phyloP scores from a whole-genome alignment of 2,113 vertebrate genomes.

The Meleagris gallopavo region DNA sequence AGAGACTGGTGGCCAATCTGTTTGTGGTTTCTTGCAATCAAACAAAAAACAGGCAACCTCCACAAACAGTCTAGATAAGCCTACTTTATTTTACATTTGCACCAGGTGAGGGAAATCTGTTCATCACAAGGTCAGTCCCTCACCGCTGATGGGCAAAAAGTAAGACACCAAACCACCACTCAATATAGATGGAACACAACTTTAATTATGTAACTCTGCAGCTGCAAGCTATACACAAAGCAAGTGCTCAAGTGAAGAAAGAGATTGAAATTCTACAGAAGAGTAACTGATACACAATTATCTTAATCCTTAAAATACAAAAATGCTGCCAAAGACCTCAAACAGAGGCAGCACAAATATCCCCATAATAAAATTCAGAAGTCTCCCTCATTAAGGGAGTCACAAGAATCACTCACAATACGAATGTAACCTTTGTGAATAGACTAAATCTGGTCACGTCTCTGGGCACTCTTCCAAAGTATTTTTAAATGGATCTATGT shows the following conservation, averaged over 20 bases:
- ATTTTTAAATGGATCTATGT: background rate
- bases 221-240: slow-evolving; percentile 15
- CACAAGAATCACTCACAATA: background rate
- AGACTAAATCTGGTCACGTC: background rate
- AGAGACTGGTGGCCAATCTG: background rate
- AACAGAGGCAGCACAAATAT: slow-evolving; percentile 27
- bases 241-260: background rate
- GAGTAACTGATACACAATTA: background rate
- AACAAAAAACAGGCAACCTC: background rate
- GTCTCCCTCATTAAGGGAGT: background rate
- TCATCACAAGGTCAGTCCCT: background rate
- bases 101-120: background rate
- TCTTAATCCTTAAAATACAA: background rate
- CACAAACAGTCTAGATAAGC: background rate
- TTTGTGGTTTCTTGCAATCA: background rate
- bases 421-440: background rate
- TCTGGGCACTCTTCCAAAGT: background rate
- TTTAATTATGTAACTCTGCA: background rate
- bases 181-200: background rate
- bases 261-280: background rate
- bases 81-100: background rate
- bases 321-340: slow-evolving; percentile 7
- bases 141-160: background rate
- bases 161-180: slow-evolving; percentile 25
- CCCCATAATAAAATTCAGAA: background rate